A percentile compares a stretch with the other conserved stretches of the same genome.
Conservation (phyloP, 2,888 invertebrate genomes). For the Diabrotica balteata region DNA sequence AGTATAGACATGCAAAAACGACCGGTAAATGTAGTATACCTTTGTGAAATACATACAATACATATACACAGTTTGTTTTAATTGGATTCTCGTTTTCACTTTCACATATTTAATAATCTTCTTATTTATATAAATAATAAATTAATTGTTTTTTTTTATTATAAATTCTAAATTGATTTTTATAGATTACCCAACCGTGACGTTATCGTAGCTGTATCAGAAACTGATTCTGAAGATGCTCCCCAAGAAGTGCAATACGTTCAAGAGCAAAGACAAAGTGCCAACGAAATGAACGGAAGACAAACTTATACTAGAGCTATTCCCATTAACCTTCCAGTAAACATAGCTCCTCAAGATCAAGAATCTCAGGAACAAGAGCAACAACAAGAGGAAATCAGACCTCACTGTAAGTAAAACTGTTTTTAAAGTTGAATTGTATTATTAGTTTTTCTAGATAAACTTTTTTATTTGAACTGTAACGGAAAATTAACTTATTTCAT, state of each 20-base stretch:
- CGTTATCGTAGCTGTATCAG: conserved; percentile 56
- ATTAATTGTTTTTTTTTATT: too few species aligned
- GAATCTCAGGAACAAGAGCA: conserved; percentile 47
- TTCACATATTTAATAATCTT: too few species aligned
- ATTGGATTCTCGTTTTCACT: too few species aligned
- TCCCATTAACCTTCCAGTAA: conserved; percentile 58
- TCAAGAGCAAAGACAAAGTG: conserved; percentile 56
- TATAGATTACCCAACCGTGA: conserved; percentile 54
- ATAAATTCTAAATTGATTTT: background rate
- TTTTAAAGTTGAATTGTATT: background rate
- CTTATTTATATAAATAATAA: too few species aligned
- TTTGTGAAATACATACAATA: too few species aligned
- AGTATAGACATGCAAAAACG: too few species aligned
- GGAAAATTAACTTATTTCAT: too few species aligned
- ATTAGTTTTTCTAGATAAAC: background rate
- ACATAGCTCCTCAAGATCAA: conserved; percentile 60
- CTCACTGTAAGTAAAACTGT: conserved; percentile 72
- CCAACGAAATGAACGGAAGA: conserved; percentile 57
- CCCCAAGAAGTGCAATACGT: conserved; percentile 47
- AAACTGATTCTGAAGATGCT: conserved; percentile 44
- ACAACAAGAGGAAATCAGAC: conserved; percentile 66
- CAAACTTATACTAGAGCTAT: conserved; percentile 57
- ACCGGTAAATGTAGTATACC: too few species aligned
- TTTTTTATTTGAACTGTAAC: background rate
- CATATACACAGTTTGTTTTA: too few species aligned